A percentile compares a stretch with the other conserved stretches of the same genome.
These are phyloP conservation scores for Chionoecetes opilio DNA, from an alignment of 1,140 invertebrate genomes.

Conservation along the genomic window DNA sequence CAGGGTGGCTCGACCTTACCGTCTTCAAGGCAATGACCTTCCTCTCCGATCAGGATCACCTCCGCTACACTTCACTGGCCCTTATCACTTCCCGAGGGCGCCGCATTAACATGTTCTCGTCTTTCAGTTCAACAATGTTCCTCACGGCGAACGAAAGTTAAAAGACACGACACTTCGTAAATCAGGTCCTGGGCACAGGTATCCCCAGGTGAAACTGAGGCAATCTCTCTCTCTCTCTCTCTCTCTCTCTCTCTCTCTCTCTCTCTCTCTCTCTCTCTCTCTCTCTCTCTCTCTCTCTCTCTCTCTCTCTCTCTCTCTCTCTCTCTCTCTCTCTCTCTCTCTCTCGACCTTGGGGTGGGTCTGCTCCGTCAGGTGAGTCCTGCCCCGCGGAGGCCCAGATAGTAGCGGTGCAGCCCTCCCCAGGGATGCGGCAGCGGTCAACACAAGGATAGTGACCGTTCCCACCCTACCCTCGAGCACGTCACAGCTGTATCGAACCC, in stretches of 20 bases:
- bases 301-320: neutral
- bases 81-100: neutral
- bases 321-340: neutral
- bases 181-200: neutral
- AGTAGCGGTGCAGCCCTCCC: neutral
- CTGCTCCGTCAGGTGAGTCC: neutral
- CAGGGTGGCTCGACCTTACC: neutral
- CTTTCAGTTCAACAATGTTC: neutral
- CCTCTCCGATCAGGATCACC: neutral
- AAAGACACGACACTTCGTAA: neutral
- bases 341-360: neutral
- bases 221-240: too few relatives aligned
- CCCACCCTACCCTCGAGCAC: neutral
- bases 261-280: constrained; percentile 27
- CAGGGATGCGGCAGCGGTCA: too few relatives aligned
- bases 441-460: too few relatives aligned
- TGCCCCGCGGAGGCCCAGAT: neutral
- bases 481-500: neutral
- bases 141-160: constrained; percentile 14
- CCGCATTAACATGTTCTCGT: neutral
- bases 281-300: constrained; percentile 21
- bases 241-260: neutral
- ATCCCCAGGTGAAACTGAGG: neutral
- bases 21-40: neutral
- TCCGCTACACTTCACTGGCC: neutral